Conservation (phyloP, 2,888 invertebrate genomes). For the Melolontha melolontha region DNA sequence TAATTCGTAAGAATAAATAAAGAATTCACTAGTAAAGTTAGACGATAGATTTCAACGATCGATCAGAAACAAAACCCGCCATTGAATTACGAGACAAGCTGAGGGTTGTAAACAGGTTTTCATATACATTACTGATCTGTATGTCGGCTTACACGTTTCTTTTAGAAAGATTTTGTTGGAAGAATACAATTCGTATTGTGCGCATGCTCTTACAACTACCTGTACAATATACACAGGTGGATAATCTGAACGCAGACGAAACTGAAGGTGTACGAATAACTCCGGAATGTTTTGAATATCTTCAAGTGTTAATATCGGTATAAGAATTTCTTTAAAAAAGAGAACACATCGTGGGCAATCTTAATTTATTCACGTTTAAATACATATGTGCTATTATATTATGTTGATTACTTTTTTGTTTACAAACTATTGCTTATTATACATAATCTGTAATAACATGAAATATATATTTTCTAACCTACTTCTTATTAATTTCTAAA, state of each 20-base stretch:
- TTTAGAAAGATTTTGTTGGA: constrained; percentile 43
- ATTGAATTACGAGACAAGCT: constrained; percentile 40
- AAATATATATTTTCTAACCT: too few relatives aligned
- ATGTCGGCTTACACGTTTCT: constrained; percentile 44
- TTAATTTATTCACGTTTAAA: constrained; percentile 38
- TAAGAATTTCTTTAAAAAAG: constrained; percentile 36
- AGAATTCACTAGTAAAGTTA: background rate
- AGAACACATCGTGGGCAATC: constrained; percentile 28
- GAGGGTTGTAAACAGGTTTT: constrained; percentile 53
- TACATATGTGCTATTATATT: constrained; percentile 6
- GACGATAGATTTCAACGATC: constrained; percentile 50
- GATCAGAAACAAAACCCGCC: constrained; percentile 57
- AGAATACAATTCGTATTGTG: constrained; percentile 23
- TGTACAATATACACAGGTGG: constrained; percentile 43
- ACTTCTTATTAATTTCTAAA: too few relatives aligned
- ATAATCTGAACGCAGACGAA: constrained; percentile 38
- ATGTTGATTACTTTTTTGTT: background rate
- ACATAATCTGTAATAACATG: background rate
- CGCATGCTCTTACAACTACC: constrained; percentile 46
- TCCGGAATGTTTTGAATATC: constrained; percentile 44
- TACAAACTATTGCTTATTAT: background rate
- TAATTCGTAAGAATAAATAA: too few relatives aligned
- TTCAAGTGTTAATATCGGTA: constrained; percentile 42
- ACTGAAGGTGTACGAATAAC: constrained; percentile 39
- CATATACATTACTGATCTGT: constrained; percentile 49